A percentile compares a stretch with the other conserved stretches of the same genome.
These are phyloP conservation scores for Phalacrocorax pelagicus DNA, from an alignment of 2,113 vertebrate genomes.

Conservation along the genomic window DNA sequence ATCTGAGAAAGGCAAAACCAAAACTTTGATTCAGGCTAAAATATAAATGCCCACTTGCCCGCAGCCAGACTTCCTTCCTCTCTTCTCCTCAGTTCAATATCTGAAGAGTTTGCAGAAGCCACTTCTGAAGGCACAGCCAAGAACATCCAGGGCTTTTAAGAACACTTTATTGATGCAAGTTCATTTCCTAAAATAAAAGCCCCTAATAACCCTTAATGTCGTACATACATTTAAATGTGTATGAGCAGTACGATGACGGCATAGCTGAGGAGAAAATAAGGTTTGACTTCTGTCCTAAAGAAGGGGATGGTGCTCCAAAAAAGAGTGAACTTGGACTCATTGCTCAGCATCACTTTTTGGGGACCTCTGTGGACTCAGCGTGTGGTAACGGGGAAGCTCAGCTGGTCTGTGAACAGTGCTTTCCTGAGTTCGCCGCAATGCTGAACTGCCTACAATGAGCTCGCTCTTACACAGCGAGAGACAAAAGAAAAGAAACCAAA, in stretches of 20 bases:
- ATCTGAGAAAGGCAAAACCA: neutral
- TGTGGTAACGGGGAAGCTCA: neutral
- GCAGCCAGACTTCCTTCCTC: neutral
- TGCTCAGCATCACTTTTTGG: neutral
- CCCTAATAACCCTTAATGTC: slow-evolving; percentile 33
- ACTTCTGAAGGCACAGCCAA: slow-evolving; percentile 20
- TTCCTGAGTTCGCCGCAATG: neutral
- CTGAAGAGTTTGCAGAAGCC: slow-evolving; percentile 22
- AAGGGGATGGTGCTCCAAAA: neutral
- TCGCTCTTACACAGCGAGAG: rapidly evolving
- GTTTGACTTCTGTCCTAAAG: neutral
- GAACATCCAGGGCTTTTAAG: slow-evolving; percentile 49
- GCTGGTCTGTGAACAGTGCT: neutral
- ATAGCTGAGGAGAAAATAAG: neutral
- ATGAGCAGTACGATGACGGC: neutral
- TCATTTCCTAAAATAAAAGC: slow-evolving; percentile 43
- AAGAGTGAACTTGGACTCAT: rapidly evolving
- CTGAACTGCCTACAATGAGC: neutral
- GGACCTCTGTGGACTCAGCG: neutral
- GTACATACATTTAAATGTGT: neutral
- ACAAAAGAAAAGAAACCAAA: neutral
- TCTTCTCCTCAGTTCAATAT: neutral
- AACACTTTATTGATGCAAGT: slow-evolving; percentile 16
- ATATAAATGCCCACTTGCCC: neutral
- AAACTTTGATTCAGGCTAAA: neutral